Conservation (phyloP, 2,113 vertebrate species). For the Trichomycterus rosablanca region DNA sequence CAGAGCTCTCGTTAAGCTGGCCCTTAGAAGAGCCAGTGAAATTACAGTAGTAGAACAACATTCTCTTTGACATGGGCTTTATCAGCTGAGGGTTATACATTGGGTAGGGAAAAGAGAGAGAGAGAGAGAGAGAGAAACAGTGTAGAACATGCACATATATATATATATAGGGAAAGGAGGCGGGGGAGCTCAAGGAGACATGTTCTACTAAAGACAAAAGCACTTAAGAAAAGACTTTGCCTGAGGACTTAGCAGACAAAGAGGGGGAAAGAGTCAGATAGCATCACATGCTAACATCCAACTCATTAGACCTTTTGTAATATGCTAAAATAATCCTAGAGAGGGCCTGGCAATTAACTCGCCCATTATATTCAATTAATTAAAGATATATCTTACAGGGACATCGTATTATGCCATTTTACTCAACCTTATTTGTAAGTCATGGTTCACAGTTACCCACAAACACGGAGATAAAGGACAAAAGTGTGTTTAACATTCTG, state of each 20-base stretch:
- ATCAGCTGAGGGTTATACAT: slow-evolving; percentile 22
- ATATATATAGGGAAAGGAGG: neutral
- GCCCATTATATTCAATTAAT: slow-evolving; percentile 45
- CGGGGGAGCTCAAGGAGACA: neutral
- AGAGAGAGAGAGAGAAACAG: neutral
- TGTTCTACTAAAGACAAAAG: neutral
- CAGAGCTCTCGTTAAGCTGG: slow-evolving; percentile 46
- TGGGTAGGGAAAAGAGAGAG: neutral
- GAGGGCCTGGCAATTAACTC: slow-evolving; percentile 43
- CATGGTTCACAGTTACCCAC: slow-evolving; percentile 12
- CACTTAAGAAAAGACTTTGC: neutral
- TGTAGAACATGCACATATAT: neutral
- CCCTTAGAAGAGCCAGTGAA: slow-evolving; percentile 38
- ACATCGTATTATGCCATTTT: slow-evolving; percentile 37
- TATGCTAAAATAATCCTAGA: slow-evolving; percentile 41
- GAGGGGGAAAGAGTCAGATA: neutral
- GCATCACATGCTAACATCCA: slow-evolving; percentile 25
- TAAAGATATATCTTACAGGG: slow-evolving; percentile 47
- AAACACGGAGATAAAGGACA: slow-evolving; percentile 27
- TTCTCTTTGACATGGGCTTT: slow-evolving; percentile 37
- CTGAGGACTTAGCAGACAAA: neutral
- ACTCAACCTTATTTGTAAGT: slow-evolving; percentile 41
- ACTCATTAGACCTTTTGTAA: slow-evolving; percentile 43
- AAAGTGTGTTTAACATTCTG: slow-evolving; percentile 16
- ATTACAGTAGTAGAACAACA: slow-evolving; percentile 35